These are phyloP conservation scores for Eulemur coronatus DNA, from an alignment of 2,797 vertebrate genomes.

Conservation along the genomic window DNA sequence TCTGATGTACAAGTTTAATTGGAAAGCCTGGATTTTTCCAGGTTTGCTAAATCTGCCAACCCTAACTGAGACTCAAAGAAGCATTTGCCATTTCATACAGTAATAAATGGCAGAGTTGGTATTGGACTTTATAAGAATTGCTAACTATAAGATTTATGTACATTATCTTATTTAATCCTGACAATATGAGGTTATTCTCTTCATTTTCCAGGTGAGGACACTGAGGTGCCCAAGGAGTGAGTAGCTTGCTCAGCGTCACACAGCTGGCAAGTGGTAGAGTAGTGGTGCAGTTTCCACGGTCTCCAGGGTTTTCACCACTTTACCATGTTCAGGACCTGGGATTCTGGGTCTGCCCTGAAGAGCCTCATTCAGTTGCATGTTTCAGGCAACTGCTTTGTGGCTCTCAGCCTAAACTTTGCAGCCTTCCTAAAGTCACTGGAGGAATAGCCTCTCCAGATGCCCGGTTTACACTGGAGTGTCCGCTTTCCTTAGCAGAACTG, in stretches of 20 bases:
- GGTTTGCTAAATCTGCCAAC: neutral
- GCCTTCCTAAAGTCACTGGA: constrained; percentile 60
- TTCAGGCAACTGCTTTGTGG: neutral
- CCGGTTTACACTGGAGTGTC: constrained; percentile 73
- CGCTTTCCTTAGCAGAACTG: constrained; percentile 80
- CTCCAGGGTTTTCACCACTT: neutral
- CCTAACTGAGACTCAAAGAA: neutral
- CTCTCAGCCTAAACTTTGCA: neutral
- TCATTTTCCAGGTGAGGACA: neutral
- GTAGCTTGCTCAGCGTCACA: neutral
- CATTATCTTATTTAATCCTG: neutral
- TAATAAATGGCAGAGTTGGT: neutral
- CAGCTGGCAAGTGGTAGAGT: neutral
- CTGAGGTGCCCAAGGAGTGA: neutral
- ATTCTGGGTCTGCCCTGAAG: neutral
- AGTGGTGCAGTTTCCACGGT: fast-evolving
- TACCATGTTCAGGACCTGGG: neutral
- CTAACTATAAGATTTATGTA: neutral
- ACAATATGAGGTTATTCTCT: neutral
- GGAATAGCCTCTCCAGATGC: constrained; percentile 81
- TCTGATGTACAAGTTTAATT: neutral
- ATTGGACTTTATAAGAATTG: neutral
- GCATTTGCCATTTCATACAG: neutral
- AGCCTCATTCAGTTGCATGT: neutral
- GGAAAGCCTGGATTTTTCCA: neutral